A percentile compares a stretch with the other conserved stretches of the same genome.
Evolutionary conservation across 1,140 invertebrate species (phyloP).

Genomic region (Harpegnathos saltator): DNA sequence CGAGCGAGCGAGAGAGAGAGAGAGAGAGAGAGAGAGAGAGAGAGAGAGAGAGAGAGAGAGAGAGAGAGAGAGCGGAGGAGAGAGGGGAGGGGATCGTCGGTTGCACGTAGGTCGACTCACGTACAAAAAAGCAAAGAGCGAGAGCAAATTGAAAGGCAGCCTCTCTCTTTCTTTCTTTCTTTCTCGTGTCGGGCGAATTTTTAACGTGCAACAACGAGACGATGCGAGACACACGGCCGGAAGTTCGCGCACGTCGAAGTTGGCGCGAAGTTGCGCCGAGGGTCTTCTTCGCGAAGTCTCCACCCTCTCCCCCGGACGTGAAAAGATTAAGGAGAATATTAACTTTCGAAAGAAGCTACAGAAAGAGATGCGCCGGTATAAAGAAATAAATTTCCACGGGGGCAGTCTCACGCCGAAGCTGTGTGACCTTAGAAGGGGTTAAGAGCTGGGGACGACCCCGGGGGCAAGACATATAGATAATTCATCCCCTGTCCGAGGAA

Average conservation of each 20-base stretch:
- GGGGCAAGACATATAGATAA: slow-evolving; percentile 64
- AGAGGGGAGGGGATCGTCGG: not conserved
- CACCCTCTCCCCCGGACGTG: not conserved
- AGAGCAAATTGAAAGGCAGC: slow-evolving; percentile 29
- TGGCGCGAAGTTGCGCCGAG: slow-evolving; percentile 42
- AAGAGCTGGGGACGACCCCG: slow-evolving; percentile 41
- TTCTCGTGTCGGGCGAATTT: slow-evolving; percentile 52
- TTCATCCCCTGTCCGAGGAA: slow-evolving; percentile 54
- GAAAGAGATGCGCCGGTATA: slow-evolving; percentile 43
- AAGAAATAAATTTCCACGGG: slow-evolving; percentile 56
- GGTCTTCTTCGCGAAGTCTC: slow-evolving; percentile 30
- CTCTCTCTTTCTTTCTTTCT: slow-evolving; percentile 4
- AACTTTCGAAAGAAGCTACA: slow-evolving; percentile 54
- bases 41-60: too few relatives aligned
- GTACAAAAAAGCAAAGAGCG: slow-evolving; percentile 24
- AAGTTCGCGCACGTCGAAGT: slow-evolving; percentile 49
- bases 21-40: too few relatives aligned
- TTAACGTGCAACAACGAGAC: slow-evolving; percentile 28
- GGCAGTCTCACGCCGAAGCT: slow-evolving; percentile 32
- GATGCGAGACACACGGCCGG: slow-evolving; percentile 35
- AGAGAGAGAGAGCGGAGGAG: too few relatives aligned
- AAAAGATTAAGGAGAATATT: slow-evolving; percentile 56
- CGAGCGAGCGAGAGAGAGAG: too few relatives aligned
- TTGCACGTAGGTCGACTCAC: slow-evolving; percentile 2
- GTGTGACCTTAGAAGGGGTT: slow-evolving; percentile 50